Evolutionary conservation across 37 sponge, comb jelly and placozoan genomes (phyloP), one percentile per base, ranked within the genome.

Genomic region (Aplysina aerophoba): DNA sequence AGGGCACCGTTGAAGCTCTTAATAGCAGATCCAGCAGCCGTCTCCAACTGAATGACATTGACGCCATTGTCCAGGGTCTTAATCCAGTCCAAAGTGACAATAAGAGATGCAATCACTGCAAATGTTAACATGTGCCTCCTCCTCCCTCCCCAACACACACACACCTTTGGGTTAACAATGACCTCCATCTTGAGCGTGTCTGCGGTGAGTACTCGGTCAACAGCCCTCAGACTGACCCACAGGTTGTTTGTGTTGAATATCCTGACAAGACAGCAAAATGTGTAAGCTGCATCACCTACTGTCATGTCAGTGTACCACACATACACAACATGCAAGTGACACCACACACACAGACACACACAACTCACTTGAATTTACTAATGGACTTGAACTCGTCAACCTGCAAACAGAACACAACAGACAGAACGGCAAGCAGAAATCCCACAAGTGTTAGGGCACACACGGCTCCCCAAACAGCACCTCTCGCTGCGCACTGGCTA

Each of bases 181-280:
- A 96, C 87, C 31, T 96, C 96, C 88, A 94, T 88, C 19, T 92
- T 40, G 28, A 92, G 66, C 0, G 59, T 36, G 34, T 83, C 83
- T 30, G 59, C 67, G 15, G 57, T 24, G 35, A 94, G 40, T 8
- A 93, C 75, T 56, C 94, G 77, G 40, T 94, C 83, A 54, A 98
- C 88, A 54, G 95, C 91, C 12, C 28, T 72, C 75, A 98, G 82
- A 61, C 79, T 87, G 15, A 84, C 90, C 99, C 99, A 98, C 37
- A 98, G 64, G 80, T 98, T 98, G 58, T 98, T 98, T 0, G 99
- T 98, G 85, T 98, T 98, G 92, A 98, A 98, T 8, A 98, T 91
- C 84, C 87, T 90, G 39, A 20, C 24, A 14, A 19, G 22, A 55
- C 59, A 58, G 17, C 59, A 58, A 58, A 58, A 58, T 15, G 59